Conservation (phyloP, 1,140 invertebrate genomes). For the Aleiodes sp. region DNA sequence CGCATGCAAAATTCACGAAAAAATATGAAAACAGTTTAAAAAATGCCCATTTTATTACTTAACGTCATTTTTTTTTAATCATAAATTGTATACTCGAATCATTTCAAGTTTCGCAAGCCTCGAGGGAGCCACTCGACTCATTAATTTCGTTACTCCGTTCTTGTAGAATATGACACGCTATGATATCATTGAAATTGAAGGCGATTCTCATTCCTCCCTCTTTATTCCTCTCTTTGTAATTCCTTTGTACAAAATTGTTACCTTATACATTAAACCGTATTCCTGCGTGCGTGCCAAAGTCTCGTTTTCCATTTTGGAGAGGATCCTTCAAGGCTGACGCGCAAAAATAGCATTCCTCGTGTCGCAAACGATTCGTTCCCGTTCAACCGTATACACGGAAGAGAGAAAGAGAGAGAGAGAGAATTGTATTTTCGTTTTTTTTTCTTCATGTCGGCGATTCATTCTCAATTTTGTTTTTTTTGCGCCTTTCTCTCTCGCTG, state of each 20-base stretch:
- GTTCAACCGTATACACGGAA: background rate
- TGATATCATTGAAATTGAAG: slow-evolving; percentile 10
- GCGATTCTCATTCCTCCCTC: background rate
- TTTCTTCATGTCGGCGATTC: background rate
- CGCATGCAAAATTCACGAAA: too few relatives aligned
- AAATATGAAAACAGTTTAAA: too few relatives aligned
- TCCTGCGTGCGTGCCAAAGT: slow-evolving; percentile 3
- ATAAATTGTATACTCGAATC: too few relatives aligned
- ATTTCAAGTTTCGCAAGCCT: too few relatives aligned
- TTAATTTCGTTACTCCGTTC: slow-evolving; percentile 1
- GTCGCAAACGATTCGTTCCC: slow-evolving; percentile 3
- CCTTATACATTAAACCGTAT: background rate
- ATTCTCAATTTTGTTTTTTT: too few relatives aligned
- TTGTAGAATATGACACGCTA: background rate
- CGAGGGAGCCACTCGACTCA: background rate
- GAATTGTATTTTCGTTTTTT: background rate
- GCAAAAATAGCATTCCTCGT: slow-evolving; percentile 17
- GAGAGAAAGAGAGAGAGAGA: too few relatives aligned
- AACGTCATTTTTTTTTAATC: too few relatives aligned
- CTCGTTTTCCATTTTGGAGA: slow-evolving; percentile 17
- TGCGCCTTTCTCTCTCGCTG: background rate
- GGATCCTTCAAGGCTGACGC: slow-evolving; percentile 11
- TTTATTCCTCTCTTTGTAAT: background rate
- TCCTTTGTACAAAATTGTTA: background rate
- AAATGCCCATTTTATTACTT: too few relatives aligned